Evolutionary conservation across 2,888 invertebrate genomes (phyloP), one percentile per base, ranked within the genome.

Genomic region (Ptilodon capucinus): DNA sequence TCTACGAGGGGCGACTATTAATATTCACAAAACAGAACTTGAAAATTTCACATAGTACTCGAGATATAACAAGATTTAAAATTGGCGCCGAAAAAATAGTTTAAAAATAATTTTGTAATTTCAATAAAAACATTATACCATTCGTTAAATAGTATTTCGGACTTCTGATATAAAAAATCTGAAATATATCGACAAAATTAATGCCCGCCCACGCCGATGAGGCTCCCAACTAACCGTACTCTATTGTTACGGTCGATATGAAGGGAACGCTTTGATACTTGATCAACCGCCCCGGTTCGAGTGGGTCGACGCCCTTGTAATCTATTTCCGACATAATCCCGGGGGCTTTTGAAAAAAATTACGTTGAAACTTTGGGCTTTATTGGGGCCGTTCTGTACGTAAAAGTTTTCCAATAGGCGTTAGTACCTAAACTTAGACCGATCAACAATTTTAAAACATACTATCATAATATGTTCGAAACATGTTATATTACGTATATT

Each of bases 221-320:
- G 59, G 57, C 54, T 58, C 51, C 46, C 40, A 40, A 36, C 38
- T 19, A 38, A 59, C 51, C 49, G 53, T 53, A 59, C 54, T 64
- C 63, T 48, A 66, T 64, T 64, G 64, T 64, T 49, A 55, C 49
- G 54, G 63, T 57, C 42, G 11, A 18, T 46, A 36, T 46, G 52
- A 44, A 51, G 54, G 42, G 40, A 52, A 40, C 55, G 49, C 56
- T 38, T 63, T 51, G 60, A 55, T 66, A 62, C 64, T 64, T 62
- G 52, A 62, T 64, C 64, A 64, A 64, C 67, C 51, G 59, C 48
- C 66, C 40, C 39, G 40, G 36, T 19, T 49, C 32, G 59, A 56
- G 54, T 66, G 56, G 63, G 60, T 64, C 57, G 41, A 54, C 42
- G 52, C 60, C 60, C 60, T 53, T 57, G 51, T 62, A 56, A 66